A percentile compares a stretch with the other conserved stretches of the same genome.
These are phyloP conservation scores for Trichoplusia ni DNA, from an alignment of 1,140 invertebrate genomes.

Conservation along the genomic window DNA sequence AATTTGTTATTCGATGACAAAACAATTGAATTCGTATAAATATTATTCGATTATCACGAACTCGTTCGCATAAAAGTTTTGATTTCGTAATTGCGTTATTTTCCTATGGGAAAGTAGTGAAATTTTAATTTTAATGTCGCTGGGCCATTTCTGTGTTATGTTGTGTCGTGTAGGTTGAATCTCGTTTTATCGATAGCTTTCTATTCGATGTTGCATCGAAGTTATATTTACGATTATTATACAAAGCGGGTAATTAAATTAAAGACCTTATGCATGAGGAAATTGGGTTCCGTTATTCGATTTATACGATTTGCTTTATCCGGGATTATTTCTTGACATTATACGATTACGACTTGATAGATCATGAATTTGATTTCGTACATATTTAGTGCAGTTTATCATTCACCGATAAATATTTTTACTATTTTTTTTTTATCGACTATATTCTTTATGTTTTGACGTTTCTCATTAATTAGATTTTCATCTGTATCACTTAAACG, in stretches of 20 bases:
- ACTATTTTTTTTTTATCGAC: too few relatives aligned
- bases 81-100: slow-evolving; percentile 29
- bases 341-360: too few relatives aligned
- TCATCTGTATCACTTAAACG: too few relatives aligned
- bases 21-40: slow-evolving; percentile 11
- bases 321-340: neutral
- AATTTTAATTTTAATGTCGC: slow-evolving; percentile 42
- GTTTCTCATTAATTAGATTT: too few relatives aligned
- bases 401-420: too few relatives aligned
- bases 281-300: neutral
- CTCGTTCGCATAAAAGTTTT: slow-evolving; percentile 1
- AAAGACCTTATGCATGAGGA: neutral
- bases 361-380: too few relatives aligned
- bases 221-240: neutral
- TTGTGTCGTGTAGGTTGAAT: slow-evolving; percentile 1
- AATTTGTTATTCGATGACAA: slow-evolving; percentile 10
- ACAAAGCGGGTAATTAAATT: neutral
- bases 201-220: neutral
- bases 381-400: too few relatives aligned
- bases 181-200: neutral
- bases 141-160: neutral
- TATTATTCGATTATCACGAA: neutral
- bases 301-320: neutral
- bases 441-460: too few relatives aligned
- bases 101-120: slow-evolving; percentile 42